phyloP scores from a whole-genome alignment of 2,888 invertebrate species.

The Coleophora flavipennella region DNA sequence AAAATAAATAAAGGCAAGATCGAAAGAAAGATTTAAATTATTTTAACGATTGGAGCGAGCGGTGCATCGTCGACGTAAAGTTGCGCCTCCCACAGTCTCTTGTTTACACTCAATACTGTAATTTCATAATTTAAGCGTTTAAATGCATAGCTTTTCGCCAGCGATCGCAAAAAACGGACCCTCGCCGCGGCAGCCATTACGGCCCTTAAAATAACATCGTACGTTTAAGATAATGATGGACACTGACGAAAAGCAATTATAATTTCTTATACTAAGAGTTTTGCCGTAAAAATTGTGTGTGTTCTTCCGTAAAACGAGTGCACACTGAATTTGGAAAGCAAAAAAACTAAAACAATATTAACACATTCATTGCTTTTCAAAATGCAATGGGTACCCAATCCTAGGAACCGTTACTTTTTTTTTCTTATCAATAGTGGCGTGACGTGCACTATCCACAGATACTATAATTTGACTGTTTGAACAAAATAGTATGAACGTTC shows the following conservation, averaged over 20 bases:
- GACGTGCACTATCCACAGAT: too few species aligned
- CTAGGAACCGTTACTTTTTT: too few species aligned
- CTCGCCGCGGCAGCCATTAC: conserved; percentile 61
- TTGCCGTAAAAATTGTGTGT: conserved; percentile 65
- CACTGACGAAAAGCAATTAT: conserved; percentile 70
- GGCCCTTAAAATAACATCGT: conserved; percentile 71
- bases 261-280: conserved; percentile 69
- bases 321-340: not conserved
- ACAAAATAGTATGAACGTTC: too few species aligned
- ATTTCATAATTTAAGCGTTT: conserved; percentile 72
- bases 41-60: conserved; percentile 1
- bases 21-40: too few species aligned
- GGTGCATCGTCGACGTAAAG: conserved; percentile 8
- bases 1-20: too few species aligned
- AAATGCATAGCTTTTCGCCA: conserved; percentile 72
- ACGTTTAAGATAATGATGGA: conserved; percentile 72
- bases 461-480: too few species aligned
- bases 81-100: conserved; percentile 31
- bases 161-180: conserved; percentile 53
- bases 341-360: not conserved
- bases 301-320: conserved; percentile 3
- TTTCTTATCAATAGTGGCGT: too few species aligned
- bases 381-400: too few species aligned
- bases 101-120: conserved; percentile 67
- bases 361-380: too few species aligned